Evolutionary conservation across 2,888 invertebrate species (phyloP).

Genomic region (Arctia plantaginis): DNA sequence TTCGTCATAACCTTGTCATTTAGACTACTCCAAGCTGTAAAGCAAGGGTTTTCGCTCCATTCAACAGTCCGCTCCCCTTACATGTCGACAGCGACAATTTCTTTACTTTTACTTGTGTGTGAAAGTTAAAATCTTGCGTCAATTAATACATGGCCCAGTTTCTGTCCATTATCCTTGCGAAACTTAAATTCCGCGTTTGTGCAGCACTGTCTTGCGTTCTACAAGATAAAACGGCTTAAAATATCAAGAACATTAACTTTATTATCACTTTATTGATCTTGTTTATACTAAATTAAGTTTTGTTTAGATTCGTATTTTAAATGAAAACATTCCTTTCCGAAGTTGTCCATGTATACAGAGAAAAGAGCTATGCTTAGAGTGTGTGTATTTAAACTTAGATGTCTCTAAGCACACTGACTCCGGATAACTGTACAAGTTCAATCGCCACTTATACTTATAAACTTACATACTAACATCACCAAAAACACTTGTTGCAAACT

Average conservation of each 20-base stretch:
- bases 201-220: slow-evolving; percentile 25
- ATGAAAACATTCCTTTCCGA: slow-evolving; percentile 14
- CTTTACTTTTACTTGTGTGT: slow-evolving; percentile 53
- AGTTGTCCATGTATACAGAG: slow-evolving; percentile 9
- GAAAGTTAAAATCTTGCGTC: slow-evolving; percentile 51
- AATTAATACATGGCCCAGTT: slow-evolving; percentile 54
- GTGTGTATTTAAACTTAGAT: slow-evolving; percentile 35
- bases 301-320: neutral
- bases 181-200: slow-evolving; percentile 35
- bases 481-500: slow-evolving; percentile 39
- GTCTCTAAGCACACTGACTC: slow-evolving; percentile 35
- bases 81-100: slow-evolving; percentile 51
- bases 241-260: neutral
- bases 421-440: slow-evolving; percentile 49
- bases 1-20: slow-evolving; percentile 8
- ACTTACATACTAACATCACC: slow-evolving; percentile 26
- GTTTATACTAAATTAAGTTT: neutral
- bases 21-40: neutral
- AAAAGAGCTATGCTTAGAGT: slow-evolving; percentile 19
- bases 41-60: neutral
- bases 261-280: neutral
- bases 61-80: slow-evolving; percentile 34
- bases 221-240: neutral
- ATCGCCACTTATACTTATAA: slow-evolving; percentile 25
- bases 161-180: slow-evolving; percentile 50